A percentile compares a stretch with the other conserved stretches of the same genome.
These are phyloP conservation scores for Fukomys damarensis DNA, from an alignment of 2,113 vertebrate genomes.

Conservation along the genomic window DNA sequence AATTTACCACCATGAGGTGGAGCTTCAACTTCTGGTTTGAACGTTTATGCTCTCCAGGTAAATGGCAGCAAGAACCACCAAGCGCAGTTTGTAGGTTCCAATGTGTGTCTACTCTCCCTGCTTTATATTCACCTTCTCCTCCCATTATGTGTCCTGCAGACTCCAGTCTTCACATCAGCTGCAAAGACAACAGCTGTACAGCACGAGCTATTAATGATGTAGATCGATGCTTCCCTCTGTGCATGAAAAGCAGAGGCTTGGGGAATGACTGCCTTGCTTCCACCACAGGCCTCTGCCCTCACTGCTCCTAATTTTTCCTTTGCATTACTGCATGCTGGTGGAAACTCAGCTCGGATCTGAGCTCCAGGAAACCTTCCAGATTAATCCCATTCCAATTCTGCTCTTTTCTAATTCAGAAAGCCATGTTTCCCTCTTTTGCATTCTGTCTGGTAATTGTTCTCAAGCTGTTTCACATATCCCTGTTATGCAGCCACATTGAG, in stretches of 20 bases:
- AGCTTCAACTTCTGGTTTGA: not conserved
- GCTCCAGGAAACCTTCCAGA: constrained; percentile 22
- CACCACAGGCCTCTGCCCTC: not conserved
- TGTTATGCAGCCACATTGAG: constrained; percentile 2
- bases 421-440: not conserved
- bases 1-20: not conserved
- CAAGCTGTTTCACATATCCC: constrained; percentile 37
- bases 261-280: not conserved
- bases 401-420: constrained; percentile 64
- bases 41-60: not conserved
- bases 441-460: constrained; percentile 27
- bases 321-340: not conserved
- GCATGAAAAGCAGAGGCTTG: not conserved
- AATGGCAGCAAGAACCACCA: not conserved
- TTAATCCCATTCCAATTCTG: constrained; percentile 24
- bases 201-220: not conserved
- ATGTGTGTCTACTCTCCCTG: not conserved
- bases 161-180: not conserved
- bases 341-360: constrained; percentile 1
- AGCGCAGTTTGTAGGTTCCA: not conserved
- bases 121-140: not conserved
- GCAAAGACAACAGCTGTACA: not conserved
- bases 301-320: not conserved
- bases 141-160: rapidly evolving
- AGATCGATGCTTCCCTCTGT: not conserved